phyloP scores from a whole-genome alignment of 2,113 vertebrate species.

The Clarias gariepinus region DNA sequence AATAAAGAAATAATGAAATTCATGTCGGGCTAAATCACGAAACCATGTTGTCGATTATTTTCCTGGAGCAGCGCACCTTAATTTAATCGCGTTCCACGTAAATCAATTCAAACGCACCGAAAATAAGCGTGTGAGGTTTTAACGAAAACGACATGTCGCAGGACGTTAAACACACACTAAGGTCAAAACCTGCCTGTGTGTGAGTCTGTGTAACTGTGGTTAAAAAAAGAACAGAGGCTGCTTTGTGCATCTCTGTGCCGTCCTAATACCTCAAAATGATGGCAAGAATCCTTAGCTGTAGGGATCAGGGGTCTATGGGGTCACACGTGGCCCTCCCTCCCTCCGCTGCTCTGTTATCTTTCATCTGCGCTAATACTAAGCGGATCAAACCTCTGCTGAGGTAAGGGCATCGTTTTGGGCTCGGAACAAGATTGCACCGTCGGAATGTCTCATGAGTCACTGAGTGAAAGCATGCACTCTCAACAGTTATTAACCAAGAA shows the following conservation, averaged over 20 bases:
- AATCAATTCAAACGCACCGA: conserved; percentile 4
- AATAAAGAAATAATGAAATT: not conserved
- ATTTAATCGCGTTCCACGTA: not conserved
- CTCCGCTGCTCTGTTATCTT: not conserved
- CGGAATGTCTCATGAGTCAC: not conserved
- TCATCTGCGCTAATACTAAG: not conserved
- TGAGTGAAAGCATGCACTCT: not conserved
- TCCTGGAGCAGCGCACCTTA: not conserved
- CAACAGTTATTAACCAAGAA: not conserved
- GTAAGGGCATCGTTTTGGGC: not conserved
- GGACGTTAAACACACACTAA: not conserved
- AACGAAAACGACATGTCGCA: conserved; percentile 9
- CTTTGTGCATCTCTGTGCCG: conserved; percentile 22
- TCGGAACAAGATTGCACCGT: not conserved
- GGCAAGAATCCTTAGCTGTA: not conserved
- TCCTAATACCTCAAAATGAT: conserved; percentile 5
- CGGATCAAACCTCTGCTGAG: not conserved
- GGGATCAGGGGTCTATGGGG: not conserved
- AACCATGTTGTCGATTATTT: not conserved
- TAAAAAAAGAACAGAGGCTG: conserved; percentile 29
- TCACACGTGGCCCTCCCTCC: not conserved
- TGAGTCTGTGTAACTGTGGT: not conserved
- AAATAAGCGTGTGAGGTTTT: not conserved
- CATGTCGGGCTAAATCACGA: not conserved
- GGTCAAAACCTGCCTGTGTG: not conserved